phyloP scores from a whole-genome alignment of 2,113 vertebrate species.

The Etia nguti region DNA sequence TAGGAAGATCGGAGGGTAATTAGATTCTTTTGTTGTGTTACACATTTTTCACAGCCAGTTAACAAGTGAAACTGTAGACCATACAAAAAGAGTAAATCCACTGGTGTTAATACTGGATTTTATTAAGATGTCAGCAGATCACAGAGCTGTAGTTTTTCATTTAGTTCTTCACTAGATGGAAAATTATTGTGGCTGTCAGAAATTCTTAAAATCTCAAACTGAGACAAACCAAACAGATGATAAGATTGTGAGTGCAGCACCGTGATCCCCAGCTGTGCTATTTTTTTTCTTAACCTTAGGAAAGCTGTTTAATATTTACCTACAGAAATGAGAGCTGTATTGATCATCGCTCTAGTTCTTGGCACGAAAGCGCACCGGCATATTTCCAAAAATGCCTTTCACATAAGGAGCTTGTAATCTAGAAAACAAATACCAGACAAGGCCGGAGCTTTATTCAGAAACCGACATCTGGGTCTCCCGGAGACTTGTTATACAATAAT shows the following conservation, averaged over 20 bases:
- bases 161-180: not conserved
- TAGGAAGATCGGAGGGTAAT: not conserved
- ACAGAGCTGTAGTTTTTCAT: not conserved
- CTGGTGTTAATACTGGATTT: not conserved
- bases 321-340: not conserved
- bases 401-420: not conserved
- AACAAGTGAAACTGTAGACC: not conserved
- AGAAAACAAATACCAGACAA: slow-evolving; percentile 3
- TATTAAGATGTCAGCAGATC: not conserved
- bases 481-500: slow-evolving; percentile 21
- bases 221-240: not conserved
- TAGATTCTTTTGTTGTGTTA: not conserved
- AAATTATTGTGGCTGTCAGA: not conserved
- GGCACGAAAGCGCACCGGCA: not conserved
- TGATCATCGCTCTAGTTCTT: not conserved
- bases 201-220: not conserved
- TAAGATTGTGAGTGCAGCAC: not conserved
- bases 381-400: not conserved
- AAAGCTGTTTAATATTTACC: not conserved
- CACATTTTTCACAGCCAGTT: not conserved
- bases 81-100: not conserved
- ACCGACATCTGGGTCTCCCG: not conserved
- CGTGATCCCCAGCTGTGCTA: not conserved
- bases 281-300: not conserved
- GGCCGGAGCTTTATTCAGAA: not conserved